Evolutionary conservation across 2,888 invertebrate genomes (phyloP).

Genomic region (Lithophane ornitopus): DNA sequence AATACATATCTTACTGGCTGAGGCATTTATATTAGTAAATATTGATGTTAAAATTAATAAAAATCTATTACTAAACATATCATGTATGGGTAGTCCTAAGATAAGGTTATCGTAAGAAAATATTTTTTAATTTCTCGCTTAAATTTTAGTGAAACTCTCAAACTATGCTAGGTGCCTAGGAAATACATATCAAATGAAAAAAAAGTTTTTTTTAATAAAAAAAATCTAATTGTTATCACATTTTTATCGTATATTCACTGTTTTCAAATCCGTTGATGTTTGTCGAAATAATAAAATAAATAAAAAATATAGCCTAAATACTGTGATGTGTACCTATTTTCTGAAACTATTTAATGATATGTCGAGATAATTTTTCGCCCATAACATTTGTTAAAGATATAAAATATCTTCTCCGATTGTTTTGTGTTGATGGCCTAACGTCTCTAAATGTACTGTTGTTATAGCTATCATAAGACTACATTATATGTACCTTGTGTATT

Average conservation of each 20-base stretch:
- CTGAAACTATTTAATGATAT: slow-evolving; percentile 73
- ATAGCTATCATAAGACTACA: slow-evolving; percentile 73
- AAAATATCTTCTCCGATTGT: slow-evolving; percentile 79
- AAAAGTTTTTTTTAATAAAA: slow-evolving; percentile 59
- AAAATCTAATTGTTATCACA: slow-evolving; percentile 64
- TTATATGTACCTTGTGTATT: slow-evolving; percentile 83
- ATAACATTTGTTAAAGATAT: slow-evolving; percentile 84
- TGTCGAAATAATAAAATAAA: slow-evolving; percentile 54
- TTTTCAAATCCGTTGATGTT: slow-evolving; percentile 68
- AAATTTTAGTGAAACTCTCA: slow-evolving; percentile 65
- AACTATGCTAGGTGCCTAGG: slow-evolving; percentile 85
- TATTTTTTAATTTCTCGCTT: slow-evolving; percentile 72
- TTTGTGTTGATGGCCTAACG: slow-evolving; percentile 80
- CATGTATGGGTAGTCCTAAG: slow-evolving; percentile 67
- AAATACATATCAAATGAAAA: slow-evolving; percentile 81
- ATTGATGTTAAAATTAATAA: slow-evolving; percentile 81
- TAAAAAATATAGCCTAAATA: slow-evolving; percentile 76
- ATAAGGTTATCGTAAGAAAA: slow-evolving; percentile 67
- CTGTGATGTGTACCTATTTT: slow-evolving; percentile 84
- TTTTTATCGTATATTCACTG: slow-evolving; percentile 65
- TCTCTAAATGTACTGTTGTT: slow-evolving; percentile 67
- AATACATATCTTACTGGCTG: slow-evolving; percentile 90
- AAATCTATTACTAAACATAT: slow-evolving; percentile 76
- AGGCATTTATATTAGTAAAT: slow-evolving; percentile 88
- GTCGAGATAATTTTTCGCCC: slow-evolving; percentile 82